Conservation (phyloP, 1,140 invertebrate genomes). For the Papilio polytes region DNA sequence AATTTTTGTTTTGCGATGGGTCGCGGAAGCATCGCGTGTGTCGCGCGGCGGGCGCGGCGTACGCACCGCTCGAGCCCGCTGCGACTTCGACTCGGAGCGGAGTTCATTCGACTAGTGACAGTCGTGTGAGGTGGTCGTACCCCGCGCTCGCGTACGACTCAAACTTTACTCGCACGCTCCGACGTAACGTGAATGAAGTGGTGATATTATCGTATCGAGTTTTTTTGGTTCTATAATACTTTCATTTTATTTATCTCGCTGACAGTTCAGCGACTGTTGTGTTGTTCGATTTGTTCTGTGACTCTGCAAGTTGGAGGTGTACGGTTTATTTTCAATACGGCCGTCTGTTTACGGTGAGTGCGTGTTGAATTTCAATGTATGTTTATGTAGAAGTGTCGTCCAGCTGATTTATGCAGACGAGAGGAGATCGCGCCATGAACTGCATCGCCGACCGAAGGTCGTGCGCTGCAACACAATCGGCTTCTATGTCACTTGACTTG, state of each 20-base stretch:
- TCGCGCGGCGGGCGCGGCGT: constrained; percentile 44
- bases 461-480: constrained; percentile 56
- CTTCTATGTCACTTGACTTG: constrained; percentile 51
- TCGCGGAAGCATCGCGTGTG: constrained; percentile 54
- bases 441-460: constrained; percentile 74
- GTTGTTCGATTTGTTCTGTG: constrained; percentile 77
- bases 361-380: constrained; percentile 75
- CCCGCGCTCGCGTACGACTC: constrained; percentile 49
- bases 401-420: constrained; percentile 75
- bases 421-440: constrained; percentile 71
- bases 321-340: constrained; percentile 75
- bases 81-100: constrained; percentile 29
- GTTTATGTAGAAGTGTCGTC: constrained; percentile 62
- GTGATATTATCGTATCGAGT: constrained; percentile 59
- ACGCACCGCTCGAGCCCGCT: constrained; percentile 40
- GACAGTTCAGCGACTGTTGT: constrained; percentile 71
- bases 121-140: constrained; percentile 60
- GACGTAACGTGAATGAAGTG: constrained; percentile 68
- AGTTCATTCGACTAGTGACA: constrained; percentile 65
- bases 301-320: constrained; percentile 76
- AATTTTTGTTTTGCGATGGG: constrained; percentile 59
- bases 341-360: constrained; percentile 76
- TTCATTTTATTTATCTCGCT: constrained; percentile 61
- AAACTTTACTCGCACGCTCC: constrained; percentile 72
- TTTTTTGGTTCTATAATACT: constrained; percentile 59